Evolutionary conservation across 2,113 vertebrate genomes (phyloP).

Genomic region (Procavia capensis): DNA sequence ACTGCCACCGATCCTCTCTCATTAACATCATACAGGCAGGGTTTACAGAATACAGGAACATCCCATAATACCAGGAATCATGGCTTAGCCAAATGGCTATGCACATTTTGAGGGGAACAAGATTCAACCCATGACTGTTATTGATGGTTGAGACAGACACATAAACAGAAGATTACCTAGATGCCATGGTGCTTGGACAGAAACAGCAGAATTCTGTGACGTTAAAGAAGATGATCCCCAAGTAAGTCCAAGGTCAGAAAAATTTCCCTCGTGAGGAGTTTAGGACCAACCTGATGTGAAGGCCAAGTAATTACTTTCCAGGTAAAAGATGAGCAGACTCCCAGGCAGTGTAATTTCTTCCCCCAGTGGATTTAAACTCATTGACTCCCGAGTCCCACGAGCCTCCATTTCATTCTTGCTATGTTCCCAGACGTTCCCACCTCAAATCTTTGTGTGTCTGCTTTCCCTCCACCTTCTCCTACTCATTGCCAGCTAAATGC

Average conservation of each 20-base stretch:
- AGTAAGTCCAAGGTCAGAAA: neutral
- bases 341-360: neutral
- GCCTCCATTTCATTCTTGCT: neutral
- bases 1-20: too few species aligned
- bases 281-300: neutral
- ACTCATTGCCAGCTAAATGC: neutral
- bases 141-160: neutral
- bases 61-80: too few species aligned
- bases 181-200: neutral
- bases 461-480: neutral
- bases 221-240: neutral
- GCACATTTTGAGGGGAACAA: too few species aligned
- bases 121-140: too few species aligned
- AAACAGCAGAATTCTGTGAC: neutral
- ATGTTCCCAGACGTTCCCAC: neutral
- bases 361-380: neutral
- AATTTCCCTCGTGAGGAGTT: neutral
- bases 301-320: neutral
- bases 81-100: too few species aligned
- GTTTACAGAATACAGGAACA: too few species aligned
- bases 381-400: neutral
- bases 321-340: neutral
- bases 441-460: neutral
- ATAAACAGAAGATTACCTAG: neutral
- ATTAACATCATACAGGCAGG: too few species aligned